Evolutionary conservation across 2,113 vertebrate species (phyloP), one percentile per base, ranked within the genome.

Genomic region (Anser brachyrhynchus): DNA sequence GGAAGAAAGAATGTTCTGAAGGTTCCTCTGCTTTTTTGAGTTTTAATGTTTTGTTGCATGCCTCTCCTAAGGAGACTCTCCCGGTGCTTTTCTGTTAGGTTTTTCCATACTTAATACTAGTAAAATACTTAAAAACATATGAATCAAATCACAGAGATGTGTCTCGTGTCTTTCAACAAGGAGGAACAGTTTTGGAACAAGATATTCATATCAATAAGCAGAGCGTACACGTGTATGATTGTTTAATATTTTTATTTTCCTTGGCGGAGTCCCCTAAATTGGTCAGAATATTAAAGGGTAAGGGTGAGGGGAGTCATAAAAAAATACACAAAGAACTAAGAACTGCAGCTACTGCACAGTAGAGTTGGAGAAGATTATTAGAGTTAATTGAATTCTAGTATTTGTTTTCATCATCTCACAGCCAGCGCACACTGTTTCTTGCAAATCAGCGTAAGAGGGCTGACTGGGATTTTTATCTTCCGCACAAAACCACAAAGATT

Each of bases 121-220:
- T n/a, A 55, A 92, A 92, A 77, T 14, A 57, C 39, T 59, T 41
- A 70, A 86, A 55, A 49, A 49, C 4, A 11, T 28, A 12, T 10
- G 0, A 0, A 3, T 58, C 43, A 22, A 75, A 72, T 61, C 35
- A 73, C 49, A 10, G 46, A 79, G 18, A 21, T n/a, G 31, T 10
- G n/a, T 28, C 59, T 55, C 1, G 0, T 62, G 15, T 31, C 37
- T 94, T 61, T 87, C 64, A 51, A 8, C 58, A n/a, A 92, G 44
- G 7, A 79, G 23, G 28, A 87, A 44, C n/a, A 39, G 43, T 19
- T 44, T 59, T 23, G 80, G 35, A 75, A 67, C 16, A 58, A 76
- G 71, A 13, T n/a, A 70, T 46, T 77, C 46, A 0, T 44, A 58
- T 51, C 52, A 66, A 55, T 28, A 87, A 29, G 20, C 39, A 79